These are phyloP conservation scores for Aspiorhynchus laticeps DNA, from an alignment of 2,113 vertebrate genomes.

Conservation along the genomic window DNA sequence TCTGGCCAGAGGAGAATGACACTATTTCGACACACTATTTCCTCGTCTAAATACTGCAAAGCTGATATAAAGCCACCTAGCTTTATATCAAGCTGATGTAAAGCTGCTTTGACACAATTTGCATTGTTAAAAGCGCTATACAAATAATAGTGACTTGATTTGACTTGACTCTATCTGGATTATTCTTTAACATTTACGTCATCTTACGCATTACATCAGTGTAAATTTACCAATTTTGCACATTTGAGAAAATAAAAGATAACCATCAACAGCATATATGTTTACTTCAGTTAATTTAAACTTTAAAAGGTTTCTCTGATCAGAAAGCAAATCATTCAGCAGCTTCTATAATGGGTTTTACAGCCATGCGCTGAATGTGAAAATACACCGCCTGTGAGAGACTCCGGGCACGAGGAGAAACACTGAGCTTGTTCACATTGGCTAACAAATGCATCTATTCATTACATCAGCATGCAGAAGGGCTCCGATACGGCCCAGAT, in stretches of 20 bases:
- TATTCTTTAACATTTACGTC: neutral
- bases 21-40: no score
- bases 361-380: slow-evolving; percentile 27
- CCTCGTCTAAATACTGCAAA: no score
- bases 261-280: neutral
- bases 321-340: neutral
- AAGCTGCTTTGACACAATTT: no score
- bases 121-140: no score
- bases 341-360: slow-evolving; percentile 13
- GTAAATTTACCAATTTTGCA: neutral
- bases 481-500: neutral
- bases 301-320: slow-evolving; percentile 24
- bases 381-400: slow-evolving; percentile 24
- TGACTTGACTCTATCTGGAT: no score
- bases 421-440: slow-evolving; percentile 37
- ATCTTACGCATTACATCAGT: neutral
- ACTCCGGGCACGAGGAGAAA: slow-evolving; percentile 3
- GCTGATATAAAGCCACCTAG: no score
- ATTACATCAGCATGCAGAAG: slow-evolving; percentile 38
- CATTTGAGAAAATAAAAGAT: slow-evolving; percentile 12
- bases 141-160: no score
- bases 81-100: no score
- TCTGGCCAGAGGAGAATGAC: no score
- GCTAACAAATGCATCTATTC: slow-evolving; percentile 47
- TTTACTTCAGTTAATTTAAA: neutral